These are phyloP conservation scores for Trichopoda pennipes DNA, from an alignment of 2,888 invertebrate genomes.

Conservation along the genomic window DNA sequence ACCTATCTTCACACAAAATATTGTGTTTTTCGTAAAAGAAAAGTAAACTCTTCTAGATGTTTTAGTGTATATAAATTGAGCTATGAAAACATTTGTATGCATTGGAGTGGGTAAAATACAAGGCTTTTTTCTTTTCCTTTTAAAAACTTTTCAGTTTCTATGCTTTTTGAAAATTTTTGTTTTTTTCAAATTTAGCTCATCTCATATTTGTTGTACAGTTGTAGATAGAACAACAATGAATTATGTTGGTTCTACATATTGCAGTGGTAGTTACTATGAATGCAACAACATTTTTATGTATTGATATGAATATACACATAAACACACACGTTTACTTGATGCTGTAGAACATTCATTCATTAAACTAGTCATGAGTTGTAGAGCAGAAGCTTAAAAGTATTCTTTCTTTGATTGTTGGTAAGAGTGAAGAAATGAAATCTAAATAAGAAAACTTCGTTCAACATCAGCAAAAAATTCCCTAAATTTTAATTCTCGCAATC, in stretches of 20 bases:
- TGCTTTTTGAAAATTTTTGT: not conserved
- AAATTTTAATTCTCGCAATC: no score
- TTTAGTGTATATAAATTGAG: conserved; percentile 18
- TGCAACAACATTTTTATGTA: conserved; percentile 38
- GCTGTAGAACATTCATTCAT: conserved; percentile 25
- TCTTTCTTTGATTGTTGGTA: not conserved
- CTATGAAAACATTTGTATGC: conserved; percentile 11
- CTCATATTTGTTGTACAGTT: conserved; percentile 35
- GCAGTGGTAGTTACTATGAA: conserved; percentile 62
- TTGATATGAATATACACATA: not conserved
- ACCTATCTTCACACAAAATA: not conserved
- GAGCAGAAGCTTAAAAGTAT: not conserved
- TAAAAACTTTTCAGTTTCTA: conserved; percentile 32
- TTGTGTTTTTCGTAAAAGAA: conserved; percentile 19
- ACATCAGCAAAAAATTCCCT: no score
- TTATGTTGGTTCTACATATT: conserved; percentile 64
- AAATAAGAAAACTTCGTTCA: no score
- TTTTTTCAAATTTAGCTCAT: conserved; percentile 34
- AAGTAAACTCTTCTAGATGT: not conserved
- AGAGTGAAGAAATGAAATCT: no score
- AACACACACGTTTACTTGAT: conserved; percentile 9
- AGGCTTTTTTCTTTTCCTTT: not conserved
- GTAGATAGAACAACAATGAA: conserved; percentile 58
- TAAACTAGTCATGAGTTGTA: conserved; percentile 2
- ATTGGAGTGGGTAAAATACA: not conserved